Conservation (phyloP, 2,888 invertebrate species). For the Dynastes hyllus region DNA sequence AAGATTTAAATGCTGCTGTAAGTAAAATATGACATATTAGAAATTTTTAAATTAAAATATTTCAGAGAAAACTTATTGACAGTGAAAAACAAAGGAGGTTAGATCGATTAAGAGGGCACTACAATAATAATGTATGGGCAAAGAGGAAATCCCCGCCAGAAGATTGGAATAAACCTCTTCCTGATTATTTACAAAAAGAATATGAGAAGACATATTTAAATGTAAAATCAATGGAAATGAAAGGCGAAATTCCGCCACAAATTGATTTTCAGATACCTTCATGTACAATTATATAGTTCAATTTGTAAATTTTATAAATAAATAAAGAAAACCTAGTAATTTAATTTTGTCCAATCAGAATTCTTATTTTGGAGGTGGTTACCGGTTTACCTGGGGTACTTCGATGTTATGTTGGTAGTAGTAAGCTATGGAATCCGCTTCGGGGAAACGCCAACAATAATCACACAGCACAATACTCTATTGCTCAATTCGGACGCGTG, state of each 20-base stretch:
- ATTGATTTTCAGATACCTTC: constrained; percentile 56
- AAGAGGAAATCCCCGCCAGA: constrained; percentile 83
- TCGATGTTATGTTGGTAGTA: constrained; percentile 38
- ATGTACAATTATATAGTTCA: constrained; percentile 63
- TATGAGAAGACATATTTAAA: constrained; percentile 80
- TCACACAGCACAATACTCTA: constrained; percentile 38
- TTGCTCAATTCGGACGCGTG: constrained; percentile 54
- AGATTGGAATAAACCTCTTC: constrained; percentile 88
- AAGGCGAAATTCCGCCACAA: constrained; percentile 67
- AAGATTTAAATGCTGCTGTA: constrained; percentile 81
- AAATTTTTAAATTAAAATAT: constrained; percentile 49
- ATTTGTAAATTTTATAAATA: constrained; percentile 28
- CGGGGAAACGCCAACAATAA: constrained; percentile 32
- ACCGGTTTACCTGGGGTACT: constrained; percentile 29
- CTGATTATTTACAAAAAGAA: constrained; percentile 81
- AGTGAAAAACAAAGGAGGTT: constrained; percentile 81
- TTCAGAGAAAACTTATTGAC: constrained; percentile 78
- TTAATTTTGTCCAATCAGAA: constrained; percentile 24
- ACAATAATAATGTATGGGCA: constrained; percentile 86
- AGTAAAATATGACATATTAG: constrained; percentile 62
- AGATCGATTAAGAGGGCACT: constrained; percentile 79
- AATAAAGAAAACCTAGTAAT: neutral
- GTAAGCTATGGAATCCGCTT: constrained; percentile 47
- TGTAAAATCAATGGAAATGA: constrained; percentile 77
- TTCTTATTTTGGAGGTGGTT: neutral